phyloP scores from a whole-genome alignment of 2,113 vertebrate genomes.

The Hyperopisus bebe region DNA sequence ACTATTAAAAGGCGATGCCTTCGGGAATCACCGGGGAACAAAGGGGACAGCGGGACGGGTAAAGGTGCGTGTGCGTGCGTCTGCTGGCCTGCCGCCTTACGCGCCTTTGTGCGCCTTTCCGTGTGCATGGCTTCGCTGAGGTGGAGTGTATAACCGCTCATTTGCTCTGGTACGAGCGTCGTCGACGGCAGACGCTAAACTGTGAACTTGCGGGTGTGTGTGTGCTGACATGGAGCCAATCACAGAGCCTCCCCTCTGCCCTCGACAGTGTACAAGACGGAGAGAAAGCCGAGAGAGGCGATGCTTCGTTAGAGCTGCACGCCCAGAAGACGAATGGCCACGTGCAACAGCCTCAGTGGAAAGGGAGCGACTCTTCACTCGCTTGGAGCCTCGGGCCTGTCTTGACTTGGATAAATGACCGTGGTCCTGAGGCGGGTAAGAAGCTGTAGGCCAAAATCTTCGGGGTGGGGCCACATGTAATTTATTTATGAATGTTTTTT shows the following conservation, averaged over 20 bases:
- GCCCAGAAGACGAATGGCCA: not conserved
- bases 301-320: not conserved
- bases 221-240: not conserved
- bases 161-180: not conserved
- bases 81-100: not conserved
- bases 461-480: not conserved
- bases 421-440: not conserved
- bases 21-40: conserved; percentile 55
- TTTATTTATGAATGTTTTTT: not conserved
- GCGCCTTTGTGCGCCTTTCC: not conserved
- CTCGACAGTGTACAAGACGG: not conserved
- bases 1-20: conserved; percentile 26
- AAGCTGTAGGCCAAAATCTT: not conserved
- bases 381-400: not conserved
- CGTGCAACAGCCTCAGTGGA: not conserved
- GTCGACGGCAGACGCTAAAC: not conserved
- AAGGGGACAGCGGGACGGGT: conserved; percentile 31
- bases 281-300: not conserved
- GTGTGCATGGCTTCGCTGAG: not conserved
- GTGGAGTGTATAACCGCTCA: not conserved
- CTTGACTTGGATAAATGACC: not conserved
- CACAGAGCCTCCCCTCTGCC: not conserved
- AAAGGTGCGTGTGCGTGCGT: not conserved
- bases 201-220: not conserved
- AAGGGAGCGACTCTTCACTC: not conserved